Evolutionary conservation across 2,888 invertebrate species (phyloP).

Genomic region (Diplolepis rosae): DNA sequence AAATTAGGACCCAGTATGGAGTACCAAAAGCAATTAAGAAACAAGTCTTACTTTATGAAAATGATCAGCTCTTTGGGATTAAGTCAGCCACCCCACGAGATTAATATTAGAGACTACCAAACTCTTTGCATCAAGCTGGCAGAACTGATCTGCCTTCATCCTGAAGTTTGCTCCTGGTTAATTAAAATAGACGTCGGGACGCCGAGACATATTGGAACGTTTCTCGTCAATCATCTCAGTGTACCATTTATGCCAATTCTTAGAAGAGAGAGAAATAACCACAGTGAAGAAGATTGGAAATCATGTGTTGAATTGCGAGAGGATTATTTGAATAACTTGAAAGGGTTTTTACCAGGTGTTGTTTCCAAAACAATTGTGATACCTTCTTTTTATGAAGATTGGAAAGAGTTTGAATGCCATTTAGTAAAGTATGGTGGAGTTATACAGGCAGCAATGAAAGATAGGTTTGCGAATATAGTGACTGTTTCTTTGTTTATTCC

Average conservation of each 20-base stretch:
- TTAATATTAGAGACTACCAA: constrained; percentile 46
- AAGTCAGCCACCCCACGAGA: constrained; percentile 42
- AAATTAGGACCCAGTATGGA: constrained; percentile 42
- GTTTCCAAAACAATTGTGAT: constrained; percentile 45
- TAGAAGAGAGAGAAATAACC: constrained; percentile 45
- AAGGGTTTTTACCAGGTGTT: constrained; percentile 47
- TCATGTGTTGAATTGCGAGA: constrained; percentile 20
- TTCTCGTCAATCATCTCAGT: constrained; percentile 59
- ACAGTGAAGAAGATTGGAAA: constrained; percentile 46
- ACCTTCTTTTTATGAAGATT: constrained; percentile 40
- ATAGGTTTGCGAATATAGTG: constrained; percentile 42
- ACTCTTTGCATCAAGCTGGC: constrained; percentile 51
- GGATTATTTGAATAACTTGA: constrained; percentile 39
- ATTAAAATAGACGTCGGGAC: constrained; percentile 52
- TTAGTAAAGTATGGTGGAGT: constrained; percentile 53
- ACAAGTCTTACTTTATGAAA: constrained; percentile 42
- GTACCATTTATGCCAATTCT: constrained; percentile 57
- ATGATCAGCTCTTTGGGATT: constrained; percentile 47
- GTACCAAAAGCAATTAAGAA: constrained; percentile 46
- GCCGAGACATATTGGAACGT: constrained; percentile 44
- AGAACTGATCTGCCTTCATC: constrained; percentile 48
- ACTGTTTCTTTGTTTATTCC: constrained; percentile 47
- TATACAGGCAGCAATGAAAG: constrained; percentile 51
- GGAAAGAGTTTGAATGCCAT: constrained; percentile 52
- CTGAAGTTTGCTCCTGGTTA: constrained; percentile 53